phyloP scores from a whole-genome alignment of 2,797 vertebrate species.

The Acanthornis magna region DNA sequence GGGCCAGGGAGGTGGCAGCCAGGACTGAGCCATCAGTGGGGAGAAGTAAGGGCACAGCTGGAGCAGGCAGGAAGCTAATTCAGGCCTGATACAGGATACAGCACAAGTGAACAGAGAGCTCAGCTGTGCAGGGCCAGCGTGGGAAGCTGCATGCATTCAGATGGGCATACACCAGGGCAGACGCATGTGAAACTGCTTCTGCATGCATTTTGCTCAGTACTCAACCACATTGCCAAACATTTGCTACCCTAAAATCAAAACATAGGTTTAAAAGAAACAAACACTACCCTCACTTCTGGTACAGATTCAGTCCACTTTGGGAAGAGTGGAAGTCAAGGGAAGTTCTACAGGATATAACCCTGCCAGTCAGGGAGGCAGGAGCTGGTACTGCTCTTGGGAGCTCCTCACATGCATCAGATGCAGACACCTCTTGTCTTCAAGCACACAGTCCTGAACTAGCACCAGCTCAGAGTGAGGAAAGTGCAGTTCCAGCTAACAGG shows the following conservation, averaged over 20 bases:
- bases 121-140: not conserved
- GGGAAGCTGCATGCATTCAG: not conserved
- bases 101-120: not conserved
- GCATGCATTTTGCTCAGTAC: not conserved
- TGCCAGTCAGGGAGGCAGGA: not conserved
- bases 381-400: not conserved
- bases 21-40: not conserved
- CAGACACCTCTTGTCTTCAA: not conserved
- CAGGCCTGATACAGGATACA: not conserved
- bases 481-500: not conserved
- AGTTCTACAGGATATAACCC: not conserved
- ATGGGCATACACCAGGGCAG: not conserved
- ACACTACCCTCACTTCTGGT: not conserved
- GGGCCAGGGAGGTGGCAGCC: not conserved
- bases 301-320: not conserved
- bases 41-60: not conserved
- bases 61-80: not conserved
- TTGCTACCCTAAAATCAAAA: not conserved
- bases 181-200: not conserved
- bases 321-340: not conserved
- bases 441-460: not conserved
- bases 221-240: not conserved
- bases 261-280: not conserved
- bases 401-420: not conserved
- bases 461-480: not conserved